Evolutionary conservation across 2,113 vertebrate species (phyloP), one percentile per base, ranked within the genome.

Genomic region (Balaeniceps rex): DNA sequence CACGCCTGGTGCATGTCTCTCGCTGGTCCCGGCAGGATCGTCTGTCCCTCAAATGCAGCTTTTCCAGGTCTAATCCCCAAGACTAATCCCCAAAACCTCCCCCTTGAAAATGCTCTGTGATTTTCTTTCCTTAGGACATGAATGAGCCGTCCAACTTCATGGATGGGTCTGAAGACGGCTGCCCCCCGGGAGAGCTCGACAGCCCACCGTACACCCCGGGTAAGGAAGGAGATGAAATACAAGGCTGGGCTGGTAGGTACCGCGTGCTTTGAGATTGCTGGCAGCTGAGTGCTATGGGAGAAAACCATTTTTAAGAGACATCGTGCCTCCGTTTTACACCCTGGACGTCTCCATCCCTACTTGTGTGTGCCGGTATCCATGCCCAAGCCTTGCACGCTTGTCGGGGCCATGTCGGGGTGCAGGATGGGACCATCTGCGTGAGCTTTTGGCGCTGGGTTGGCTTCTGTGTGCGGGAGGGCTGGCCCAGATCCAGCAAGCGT

Each of bases 101-200:
- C 42, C 49, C 19, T 70, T 64, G 33, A 75, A 87, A 75, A 11
- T 31, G 38, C 21, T 71, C 42, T 9, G 11, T 10, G 3, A 21
- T 64, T 94, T 90, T 76, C 28, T 74, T 76, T 80, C 64, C 79
- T 57, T 70, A 99, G 99, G 99, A 99, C 95, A 99, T 99, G 99
- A 99, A 99, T 12, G 99, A 99, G 68, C 99, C 99, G 0, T 99
- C 99, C 11, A 99, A 99, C 87, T 99, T 99, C 93, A 81, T 98
- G 90, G 99, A 99, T 76, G 99, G 99, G 6, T 99, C 99, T 6
- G 97, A 98, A 28, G 93, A 97, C 0, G 98, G 99, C 65, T 99
- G 99, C 69, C 98, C 98, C 1, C 96, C 97, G 0, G 98, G 98
- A 92, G 97, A 97, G 36, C 81, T 99, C 0, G 99, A 99, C 88